A percentile compares a stretch with the other conserved stretches of the same genome.
These are phyloP conservation scores for Neofelis nebulosa DNA, from an alignment of 2,113 vertebrate species.

Conservation along the genomic window DNA sequence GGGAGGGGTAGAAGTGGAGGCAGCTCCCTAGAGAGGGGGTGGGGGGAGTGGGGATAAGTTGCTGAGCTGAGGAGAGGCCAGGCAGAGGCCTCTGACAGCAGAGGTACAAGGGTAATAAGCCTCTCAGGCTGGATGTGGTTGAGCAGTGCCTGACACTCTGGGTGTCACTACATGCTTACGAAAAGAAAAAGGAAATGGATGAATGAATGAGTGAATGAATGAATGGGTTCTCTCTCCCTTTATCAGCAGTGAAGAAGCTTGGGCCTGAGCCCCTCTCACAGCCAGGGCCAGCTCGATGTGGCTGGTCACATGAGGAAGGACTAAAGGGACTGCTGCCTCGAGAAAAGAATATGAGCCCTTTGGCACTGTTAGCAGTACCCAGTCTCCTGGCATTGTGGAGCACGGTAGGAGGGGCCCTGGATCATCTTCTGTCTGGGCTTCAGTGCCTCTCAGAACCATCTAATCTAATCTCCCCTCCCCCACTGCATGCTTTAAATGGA, in stretches of 20 bases:
- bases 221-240: neutral
- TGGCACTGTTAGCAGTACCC: neutral
- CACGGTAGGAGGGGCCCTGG: neutral
- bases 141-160: neutral
- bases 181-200: neutral
- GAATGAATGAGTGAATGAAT: neutral
- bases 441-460: neutral
- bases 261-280: neutral
- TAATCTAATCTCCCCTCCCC: neutral
- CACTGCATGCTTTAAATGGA: neutral
- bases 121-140: neutral
- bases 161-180: neutral
- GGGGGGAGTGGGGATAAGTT: neutral
- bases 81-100: neutral
- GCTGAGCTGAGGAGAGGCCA: neutral
- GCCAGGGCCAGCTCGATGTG: neutral
- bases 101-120: neutral
- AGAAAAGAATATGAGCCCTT: neutral
- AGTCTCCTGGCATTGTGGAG: too few species aligned
- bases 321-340: neutral
- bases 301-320: neutral
- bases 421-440: neutral
- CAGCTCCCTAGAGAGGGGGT: neutral
- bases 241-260: neutral
- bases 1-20: neutral